Base-by-base conservation (phyloP, 2,888 invertebrate genomes). In the Tetramorium bicarinatum region DNA sequence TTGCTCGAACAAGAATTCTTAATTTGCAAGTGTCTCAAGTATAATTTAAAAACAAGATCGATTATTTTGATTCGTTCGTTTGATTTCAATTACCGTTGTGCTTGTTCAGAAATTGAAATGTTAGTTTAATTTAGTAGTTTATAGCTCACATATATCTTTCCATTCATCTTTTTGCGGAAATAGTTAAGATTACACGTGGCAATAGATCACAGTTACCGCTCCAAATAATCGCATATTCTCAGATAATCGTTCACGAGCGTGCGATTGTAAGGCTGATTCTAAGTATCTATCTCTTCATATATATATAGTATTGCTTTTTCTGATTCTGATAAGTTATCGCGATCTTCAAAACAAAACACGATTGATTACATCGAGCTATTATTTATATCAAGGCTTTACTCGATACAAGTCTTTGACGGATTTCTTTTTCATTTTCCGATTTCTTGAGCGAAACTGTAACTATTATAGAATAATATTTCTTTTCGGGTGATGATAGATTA, bases 341-440 rank as follows among this genome's bases (percentile, higher is more conserved):
- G 18, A 76, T 76, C 49, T 62, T 62, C 25, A 49, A 62, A 76
- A 62, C 47, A 76, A 62, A 64, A 76, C 49, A 49, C 15, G 47
- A 21, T 61, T 3, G 61, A 75, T 75, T 18, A 4, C 34, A 3
- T 62, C 18, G 18, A 62, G 44, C 9, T 44, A 29, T 74, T 74
- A 74, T 41, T 61, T 74, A 61, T n/a, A 41, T 25, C 38, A 72
- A 56, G 41, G 1, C 18, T 49, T 21, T 6, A 15, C 9, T 49
- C 25, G 7, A 38, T 34, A 34, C 29, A 18, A 59, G 7, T 59
- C 29, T 56, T 41, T 41, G 44, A 56, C 11, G 44, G 41, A 72
- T 72, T 29, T 29, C 25, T 56, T 41, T 41, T 25, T 56, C 56
- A 25, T 41, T 56, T 25, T 41, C 13, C 6, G 15, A 21, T 38